phyloP scores from a whole-genome alignment of 2,888 invertebrate species.

The Craniophora ligustri region DNA sequence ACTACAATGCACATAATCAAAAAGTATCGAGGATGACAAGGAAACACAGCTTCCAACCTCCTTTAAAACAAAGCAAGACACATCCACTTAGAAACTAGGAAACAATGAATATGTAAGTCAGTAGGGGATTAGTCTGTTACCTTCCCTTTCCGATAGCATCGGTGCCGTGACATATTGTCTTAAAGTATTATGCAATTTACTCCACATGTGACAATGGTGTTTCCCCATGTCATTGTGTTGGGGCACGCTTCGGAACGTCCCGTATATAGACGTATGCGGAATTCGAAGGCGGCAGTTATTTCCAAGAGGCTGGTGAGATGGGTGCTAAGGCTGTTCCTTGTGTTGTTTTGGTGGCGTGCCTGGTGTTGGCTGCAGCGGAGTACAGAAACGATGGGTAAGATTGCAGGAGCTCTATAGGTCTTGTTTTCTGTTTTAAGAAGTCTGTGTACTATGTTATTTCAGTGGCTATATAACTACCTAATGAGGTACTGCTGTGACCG shows the following conservation, averaged over 20 bases:
- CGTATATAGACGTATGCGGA: conserved; percentile 79
- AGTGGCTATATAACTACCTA: too few species aligned
- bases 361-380: conserved; percentile 62
- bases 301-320: conserved; percentile 67
- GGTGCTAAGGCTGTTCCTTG: conserved; percentile 59
- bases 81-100: conserved; percentile 25
- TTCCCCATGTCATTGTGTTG: conserved; percentile 84
- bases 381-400: conserved; percentile 81
- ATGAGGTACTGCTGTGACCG: too few species aligned
- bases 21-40: neutral
- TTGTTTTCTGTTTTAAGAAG: too few species aligned
- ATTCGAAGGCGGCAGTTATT: conserved; percentile 70
- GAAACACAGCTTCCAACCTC: neutral
- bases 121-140: conserved; percentile 43
- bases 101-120: conserved; percentile 44
- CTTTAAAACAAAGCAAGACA: neutral
- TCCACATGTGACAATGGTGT: conserved; percentile 72
- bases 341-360: conserved; percentile 47
- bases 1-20: neutral
- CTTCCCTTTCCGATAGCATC: conserved; percentile 75
- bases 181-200: conserved; percentile 72
- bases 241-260: conserved; percentile 78
- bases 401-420: conserved; percentile 7
- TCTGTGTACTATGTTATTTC: too few species aligned
- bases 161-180: conserved; percentile 64